These are phyloP conservation scores for Mola mola DNA, from an alignment of 2,113 vertebrate species.

Conservation along the genomic window DNA sequence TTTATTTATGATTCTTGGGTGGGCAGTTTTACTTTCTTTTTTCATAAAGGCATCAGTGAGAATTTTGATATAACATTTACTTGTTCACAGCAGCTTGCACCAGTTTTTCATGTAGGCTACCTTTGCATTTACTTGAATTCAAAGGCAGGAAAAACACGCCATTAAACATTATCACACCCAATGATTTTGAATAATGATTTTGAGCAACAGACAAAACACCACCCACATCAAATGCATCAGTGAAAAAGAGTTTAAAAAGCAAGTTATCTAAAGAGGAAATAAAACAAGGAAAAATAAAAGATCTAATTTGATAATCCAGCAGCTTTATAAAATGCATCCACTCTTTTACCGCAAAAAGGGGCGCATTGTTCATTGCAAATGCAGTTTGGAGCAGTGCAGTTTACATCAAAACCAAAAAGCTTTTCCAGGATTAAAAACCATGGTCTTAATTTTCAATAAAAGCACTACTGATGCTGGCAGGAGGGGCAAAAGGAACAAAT, in stretches of 20 bases:
- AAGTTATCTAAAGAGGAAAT: slow-evolving; percentile 13
- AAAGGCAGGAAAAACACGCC: not conserved
- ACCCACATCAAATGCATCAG: not conserved
- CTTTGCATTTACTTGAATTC: too few relatives aligned
- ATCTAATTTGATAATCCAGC: slow-evolving; percentile 26
- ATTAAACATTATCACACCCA: slow-evolving; percentile 29
- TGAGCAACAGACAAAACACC: not conserved
- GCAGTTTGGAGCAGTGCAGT: slow-evolving; percentile 7
- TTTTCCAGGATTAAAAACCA: slow-evolving; percentile 26
- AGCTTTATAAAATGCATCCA: slow-evolving; percentile 16
- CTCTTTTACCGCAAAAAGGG: not conserved
- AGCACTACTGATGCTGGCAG: not conserved
- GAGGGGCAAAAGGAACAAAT: not conserved
- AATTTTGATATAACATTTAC: too few relatives aligned
- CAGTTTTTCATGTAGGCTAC: too few relatives aligned
- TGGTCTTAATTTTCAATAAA: slow-evolving; percentile 27
- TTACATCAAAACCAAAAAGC: slow-evolving; percentile 14
- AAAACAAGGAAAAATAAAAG: slow-evolving; percentile 26
- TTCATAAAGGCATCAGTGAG: too few relatives aligned
- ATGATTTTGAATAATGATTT: too few relatives aligned
- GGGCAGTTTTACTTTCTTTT: not conserved
- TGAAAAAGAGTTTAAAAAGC: slow-evolving; percentile 14
- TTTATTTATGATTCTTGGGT: not conserved
- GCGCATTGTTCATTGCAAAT: slow-evolving; percentile 12
- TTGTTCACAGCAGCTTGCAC: too few relatives aligned